phyloP scores from a whole-genome alignment of 2,113 vertebrate genomes.

The Pituophis catenifer region DNA sequence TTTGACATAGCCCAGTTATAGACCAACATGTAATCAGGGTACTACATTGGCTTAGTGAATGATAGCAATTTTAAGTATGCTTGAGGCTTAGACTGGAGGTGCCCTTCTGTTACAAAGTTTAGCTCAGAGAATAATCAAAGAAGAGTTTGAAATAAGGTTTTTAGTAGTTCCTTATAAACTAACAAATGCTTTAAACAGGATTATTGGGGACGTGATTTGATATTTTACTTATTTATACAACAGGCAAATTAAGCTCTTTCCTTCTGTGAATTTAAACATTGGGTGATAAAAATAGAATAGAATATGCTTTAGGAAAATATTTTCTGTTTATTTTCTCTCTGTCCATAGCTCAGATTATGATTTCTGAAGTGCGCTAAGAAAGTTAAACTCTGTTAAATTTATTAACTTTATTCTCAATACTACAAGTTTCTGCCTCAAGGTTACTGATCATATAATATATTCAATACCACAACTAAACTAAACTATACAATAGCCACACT shows the following conservation, averaged over 20 bases:
- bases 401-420: not conserved
- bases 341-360: not conserved
- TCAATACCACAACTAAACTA: not conserved
- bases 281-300: not conserved
- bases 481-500: not conserved
- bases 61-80: not conserved
- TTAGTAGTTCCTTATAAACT: not conserved
- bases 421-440: not conserved
- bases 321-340: not conserved
- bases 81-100: not conserved
- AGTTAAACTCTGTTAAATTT: not conserved
- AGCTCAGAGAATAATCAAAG: constrained; percentile 7
- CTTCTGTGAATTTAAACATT: not conserved
- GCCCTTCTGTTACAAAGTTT: not conserved
- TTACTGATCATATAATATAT: not conserved
- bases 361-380: not conserved
- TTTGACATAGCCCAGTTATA: not conserved
- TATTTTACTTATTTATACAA: not conserved
- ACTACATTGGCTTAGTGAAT: not conserved
- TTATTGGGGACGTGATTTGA: not conserved
- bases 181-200: not conserved
- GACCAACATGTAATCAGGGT: not conserved
- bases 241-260: not conserved
- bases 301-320: not conserved
- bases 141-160: not conserved